Conservation (phyloP, 35 echinoderm and acorn worm species). For the Strongylocentrotus purpuratus region DNA sequence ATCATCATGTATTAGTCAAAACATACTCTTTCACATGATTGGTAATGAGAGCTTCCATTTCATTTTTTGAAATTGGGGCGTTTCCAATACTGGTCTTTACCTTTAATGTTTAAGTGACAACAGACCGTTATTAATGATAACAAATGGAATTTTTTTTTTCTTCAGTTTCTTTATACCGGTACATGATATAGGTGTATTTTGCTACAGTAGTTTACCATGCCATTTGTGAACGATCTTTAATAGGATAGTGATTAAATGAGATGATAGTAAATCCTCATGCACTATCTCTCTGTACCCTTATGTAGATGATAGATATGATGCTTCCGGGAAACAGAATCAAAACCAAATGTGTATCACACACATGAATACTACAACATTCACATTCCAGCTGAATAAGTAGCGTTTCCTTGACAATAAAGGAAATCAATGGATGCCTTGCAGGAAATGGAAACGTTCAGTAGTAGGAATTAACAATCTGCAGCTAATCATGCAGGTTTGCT, state of each 20-base stretch:
- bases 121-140: neutral
- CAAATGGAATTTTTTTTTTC: neutral
- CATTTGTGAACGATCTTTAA: neutral
- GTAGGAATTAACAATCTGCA: neutral
- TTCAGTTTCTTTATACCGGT: neutral
- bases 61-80: too few species aligned
- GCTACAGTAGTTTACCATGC: neutral
- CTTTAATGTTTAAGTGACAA: too few species aligned
- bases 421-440: neutral
- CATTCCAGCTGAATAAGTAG: neutral
- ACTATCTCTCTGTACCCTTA: too few species aligned
- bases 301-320: too few species aligned
- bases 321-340: neutral
- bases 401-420: neutral
- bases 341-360: neutral
- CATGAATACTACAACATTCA: neutral
- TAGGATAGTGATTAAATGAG: too few species aligned
- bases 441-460: neutral
- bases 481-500: neutral
- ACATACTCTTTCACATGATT: too few species aligned
- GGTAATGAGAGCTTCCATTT: too few species aligned
- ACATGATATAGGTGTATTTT: too few species aligned
- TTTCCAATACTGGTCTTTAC: too few species aligned
- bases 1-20: too few species aligned
- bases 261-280: too few species aligned